Evolutionary conservation across 2,113 vertebrate species (phyloP), one percentile per base, ranked within the genome.

Genomic region (Centropus unirufus): DNA sequence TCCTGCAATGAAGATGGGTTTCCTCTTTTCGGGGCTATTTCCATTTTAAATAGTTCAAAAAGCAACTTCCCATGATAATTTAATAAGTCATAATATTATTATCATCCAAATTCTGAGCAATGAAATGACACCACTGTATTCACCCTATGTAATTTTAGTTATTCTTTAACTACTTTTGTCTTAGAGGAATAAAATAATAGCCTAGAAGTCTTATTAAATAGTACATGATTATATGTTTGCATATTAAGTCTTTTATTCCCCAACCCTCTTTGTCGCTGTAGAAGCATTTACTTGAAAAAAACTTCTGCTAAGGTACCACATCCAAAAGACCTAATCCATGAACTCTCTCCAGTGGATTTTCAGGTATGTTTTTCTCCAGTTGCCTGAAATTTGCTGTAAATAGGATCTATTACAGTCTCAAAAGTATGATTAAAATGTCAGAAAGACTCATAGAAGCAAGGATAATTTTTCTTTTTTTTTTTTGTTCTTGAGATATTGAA

Each of bases 201-300:
- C 13, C 55, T n/a, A 47, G 17, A 1, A 72, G 2, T 15, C n/a
- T 34, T 81, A 27, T 47, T 42, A 32, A 34, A 44, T 4, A 47
- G 4, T n/a, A 49, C 2, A 1, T 34, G 5, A 30, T 91, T 16
- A 12, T 44, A 49, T 30, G 21, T 85, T 59, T 83, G 5, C 23
- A 85, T 64, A 6, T 2, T 47, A 58, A 51, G 8, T 34, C 14
- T 83, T 88, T 85, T 73, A 29, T 90, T 92, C 64, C 70, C 6
- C 51, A 74, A 61, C 6, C 0, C 4, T 90, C 90, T 86, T 64
- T 62, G 14, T 52, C 30, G 44, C 14, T 81, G 5, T 27, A 97
- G 92, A 82, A 87, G 4, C 1, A 26, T 13, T 86, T 95, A 94
- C 93, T 78, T 89, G 59, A 88, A 89, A 92, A 92, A 55, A 87